These are phyloP conservation scores for Drosophila varians DNA, from an alignment of 1,140 invertebrate genomes.

Conservation along the genomic window DNA sequence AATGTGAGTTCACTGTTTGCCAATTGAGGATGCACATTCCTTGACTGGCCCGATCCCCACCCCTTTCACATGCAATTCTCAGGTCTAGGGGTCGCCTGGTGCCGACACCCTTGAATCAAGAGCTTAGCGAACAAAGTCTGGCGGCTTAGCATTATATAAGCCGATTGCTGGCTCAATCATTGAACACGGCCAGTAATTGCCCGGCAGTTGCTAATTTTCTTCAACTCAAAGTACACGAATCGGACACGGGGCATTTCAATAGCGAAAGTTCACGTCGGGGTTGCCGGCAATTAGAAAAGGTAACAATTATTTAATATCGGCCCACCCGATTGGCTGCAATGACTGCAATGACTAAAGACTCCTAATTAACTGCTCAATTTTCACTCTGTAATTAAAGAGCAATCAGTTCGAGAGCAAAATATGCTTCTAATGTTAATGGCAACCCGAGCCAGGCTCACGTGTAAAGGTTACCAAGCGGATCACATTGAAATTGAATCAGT, in stretches of 20 bases:
- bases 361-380: constrained; percentile 11
- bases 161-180: constrained; percentile 30
- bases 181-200: constrained; percentile 43
- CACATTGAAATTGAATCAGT: constrained; percentile 26
- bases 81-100: constrained; percentile 6
- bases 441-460: background rate
- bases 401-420: constrained; percentile 24
- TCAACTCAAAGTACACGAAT: constrained; percentile 50
- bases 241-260: constrained; percentile 1
- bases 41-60: constrained; percentile 7
- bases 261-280: constrained; percentile 29
- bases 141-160: constrained; percentile 20
- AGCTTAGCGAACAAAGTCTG: constrained; percentile 46
- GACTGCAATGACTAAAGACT: background rate
- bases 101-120: constrained; percentile 39
- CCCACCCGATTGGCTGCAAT: constrained; percentile 2
- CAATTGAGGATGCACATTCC: constrained; percentile 62
- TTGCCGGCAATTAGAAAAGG: constrained; percentile 7
- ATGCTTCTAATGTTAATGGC: constrained; percentile 12
- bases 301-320: constrained; percentile 33
- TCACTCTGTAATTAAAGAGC: constrained; percentile 14
- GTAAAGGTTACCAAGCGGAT: constrained; percentile 24
- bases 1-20: constrained; percentile 36
- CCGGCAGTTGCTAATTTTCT: constrained; percentile 42
- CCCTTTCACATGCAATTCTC: background rate